A percentile compares a stretch with the other conserved stretches of the same genome.
These are phyloP conservation scores for Metopia argyrocephala DNA, from an alignment of 2,888 invertebrate species.

Conservation along the genomic window DNA sequence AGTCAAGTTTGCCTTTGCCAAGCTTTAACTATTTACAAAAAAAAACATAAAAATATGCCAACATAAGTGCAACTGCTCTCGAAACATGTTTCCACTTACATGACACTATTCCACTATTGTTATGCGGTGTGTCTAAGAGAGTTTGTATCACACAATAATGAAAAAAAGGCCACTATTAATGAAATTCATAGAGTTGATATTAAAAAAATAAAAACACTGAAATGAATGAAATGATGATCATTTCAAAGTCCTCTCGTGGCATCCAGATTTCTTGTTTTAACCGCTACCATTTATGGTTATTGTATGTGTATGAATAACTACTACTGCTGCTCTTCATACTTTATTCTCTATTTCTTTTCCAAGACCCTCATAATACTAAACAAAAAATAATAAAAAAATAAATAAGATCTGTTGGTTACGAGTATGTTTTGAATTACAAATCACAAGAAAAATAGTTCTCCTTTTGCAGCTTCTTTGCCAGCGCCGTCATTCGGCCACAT, in stretches of 20 bases:
- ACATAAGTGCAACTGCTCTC: constrained; percentile 8
- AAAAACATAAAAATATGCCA: constrained; percentile 8
- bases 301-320: constrained; percentile 23
- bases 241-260: constrained; percentile 9
- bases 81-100: constrained; percentile 54
- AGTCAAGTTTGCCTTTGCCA: neutral
- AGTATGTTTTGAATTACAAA: constrained; percentile 63
- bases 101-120: constrained; percentile 54
- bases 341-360: neutral
- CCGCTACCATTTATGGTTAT: constrained; percentile 59
- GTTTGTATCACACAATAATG: constrained; percentile 3
- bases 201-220: constrained; percentile 53
- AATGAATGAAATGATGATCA: constrained; percentile 13
- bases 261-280: constrained; percentile 45
- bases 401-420: neutral
- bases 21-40: neutral
- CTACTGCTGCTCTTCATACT: neutral
- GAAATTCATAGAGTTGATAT: constrained; percentile 54
- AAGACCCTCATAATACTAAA: neutral
- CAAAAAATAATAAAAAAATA: neutral
- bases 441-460: constrained; percentile 37
- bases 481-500: constrained; percentile 55
- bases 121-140: constrained; percentile 3
- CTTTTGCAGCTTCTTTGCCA: constrained; percentile 16
- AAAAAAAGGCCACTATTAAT: constrained; percentile 42